A percentile compares a stretch with the other conserved stretches of the same genome.
These are phyloP conservation scores for Cantharis lateralis DNA, from an alignment of 2,888 invertebrate genomes.

Conservation along the genomic window DNA sequence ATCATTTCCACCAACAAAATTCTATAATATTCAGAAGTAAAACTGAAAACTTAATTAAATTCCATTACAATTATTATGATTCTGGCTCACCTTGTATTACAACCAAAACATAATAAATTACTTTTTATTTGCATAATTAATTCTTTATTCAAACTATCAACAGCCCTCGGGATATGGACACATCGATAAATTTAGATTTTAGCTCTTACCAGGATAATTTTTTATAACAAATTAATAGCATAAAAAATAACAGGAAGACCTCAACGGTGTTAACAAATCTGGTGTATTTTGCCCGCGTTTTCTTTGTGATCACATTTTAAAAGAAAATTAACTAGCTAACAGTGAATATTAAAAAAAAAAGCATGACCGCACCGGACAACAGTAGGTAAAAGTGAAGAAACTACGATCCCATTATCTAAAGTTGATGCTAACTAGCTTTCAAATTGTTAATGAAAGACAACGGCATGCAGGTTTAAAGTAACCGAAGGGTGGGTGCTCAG, in stretches of 20 bases:
- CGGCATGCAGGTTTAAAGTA: conserved; percentile 19
- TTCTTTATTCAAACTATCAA: not conserved
- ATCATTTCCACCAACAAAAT: not conserved
- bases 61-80: not conserved
- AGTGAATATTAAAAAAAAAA: not conserved
- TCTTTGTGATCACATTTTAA: not conserved
- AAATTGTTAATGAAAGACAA: conserved; percentile 7
- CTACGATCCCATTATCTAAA: not conserved
- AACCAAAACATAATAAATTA: not conserved
- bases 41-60: not conserved
- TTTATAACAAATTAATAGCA: too few relatives aligned
- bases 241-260: not conserved
- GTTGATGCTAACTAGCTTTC: not conserved
- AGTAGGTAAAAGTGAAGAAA: not conserved
- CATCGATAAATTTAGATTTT: not conserved
- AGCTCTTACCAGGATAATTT: not conserved
- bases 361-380: not conserved
- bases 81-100: not conserved
- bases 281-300: not conserved
- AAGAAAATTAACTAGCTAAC: not conserved
- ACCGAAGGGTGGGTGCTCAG: conserved; percentile 33
- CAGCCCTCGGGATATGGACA: not conserved
- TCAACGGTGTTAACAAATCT: not conserved
- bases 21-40: not conserved
- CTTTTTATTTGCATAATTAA: not conserved